These are phyloP conservation scores for Morbakka virulenta DNA, from an alignment of 30 jellyfish, hydroid and myxozoan species.

Conservation along the genomic window DNA sequence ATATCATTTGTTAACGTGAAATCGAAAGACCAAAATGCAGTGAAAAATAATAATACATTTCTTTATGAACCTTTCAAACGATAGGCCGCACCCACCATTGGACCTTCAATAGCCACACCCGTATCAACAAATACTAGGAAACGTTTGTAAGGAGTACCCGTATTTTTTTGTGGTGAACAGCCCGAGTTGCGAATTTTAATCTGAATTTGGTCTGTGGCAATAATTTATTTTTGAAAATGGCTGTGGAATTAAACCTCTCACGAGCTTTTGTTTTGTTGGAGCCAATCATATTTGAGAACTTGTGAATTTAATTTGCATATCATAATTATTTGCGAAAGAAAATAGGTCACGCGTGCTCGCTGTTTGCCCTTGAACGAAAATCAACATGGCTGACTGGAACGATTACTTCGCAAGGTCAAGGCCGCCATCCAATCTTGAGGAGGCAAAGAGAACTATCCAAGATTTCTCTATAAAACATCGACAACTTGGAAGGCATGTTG, in stretches of 20 bases:
- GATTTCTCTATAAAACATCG: slow-evolving; percentile 92
- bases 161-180: too few species aligned
- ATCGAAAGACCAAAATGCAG: too few species aligned
- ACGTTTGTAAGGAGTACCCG: too few species aligned
- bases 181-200: too few species aligned
- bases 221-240: neutral
- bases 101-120: too few species aligned
- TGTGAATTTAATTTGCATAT: neutral
- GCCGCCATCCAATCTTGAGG: slow-evolving; percentile 97
- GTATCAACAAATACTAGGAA: too few species aligned
- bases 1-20: too few species aligned
- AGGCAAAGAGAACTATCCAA: slow-evolving; percentile 94
- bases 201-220: too few species aligned
- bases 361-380: neutral
- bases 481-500: slow-evolving; percentile 92
- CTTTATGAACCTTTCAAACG: too few species aligned
- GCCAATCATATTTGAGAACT: neutral
- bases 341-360: neutral
- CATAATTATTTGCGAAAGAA: neutral
- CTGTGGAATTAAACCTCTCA: neutral
- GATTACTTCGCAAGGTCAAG: slow-evolving; percentile 87
- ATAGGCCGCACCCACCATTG: too few species aligned
- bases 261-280: neutral
- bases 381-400: slow-evolving; percentile 97
- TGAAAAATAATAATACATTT: too few species aligned